Evolutionary conservation across 1,140 invertebrate genomes (phyloP).

Genomic region (Tribolium madens): DNA sequence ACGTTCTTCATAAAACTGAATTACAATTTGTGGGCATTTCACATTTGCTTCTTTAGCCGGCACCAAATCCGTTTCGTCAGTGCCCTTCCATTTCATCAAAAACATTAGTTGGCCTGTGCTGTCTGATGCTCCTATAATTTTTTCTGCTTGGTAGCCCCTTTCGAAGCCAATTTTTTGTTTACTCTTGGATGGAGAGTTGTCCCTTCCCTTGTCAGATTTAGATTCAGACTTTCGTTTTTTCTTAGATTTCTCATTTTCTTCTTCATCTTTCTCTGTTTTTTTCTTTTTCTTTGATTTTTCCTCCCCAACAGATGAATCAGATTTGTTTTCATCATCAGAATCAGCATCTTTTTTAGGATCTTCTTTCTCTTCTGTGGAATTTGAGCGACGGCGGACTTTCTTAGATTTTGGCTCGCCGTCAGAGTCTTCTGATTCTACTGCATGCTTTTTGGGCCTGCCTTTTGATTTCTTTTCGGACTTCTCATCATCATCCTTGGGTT

Average conservation of each 20-base stretch:
- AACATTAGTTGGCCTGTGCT: conserved; percentile 96
- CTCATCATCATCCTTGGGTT: conserved; percentile 53
- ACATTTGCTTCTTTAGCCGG: conserved; percentile 92
- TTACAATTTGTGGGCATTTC: conserved; percentile 95
- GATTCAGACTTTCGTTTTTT: conserved; percentile 51
- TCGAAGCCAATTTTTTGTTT: conserved; percentile 80
- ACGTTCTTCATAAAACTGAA: conserved; percentile 95
- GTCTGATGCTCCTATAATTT: conserved; percentile 96
- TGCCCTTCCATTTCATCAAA: conserved; percentile 97
- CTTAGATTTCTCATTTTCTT: conserved; percentile 44
- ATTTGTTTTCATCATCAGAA: conserved; percentile 41
- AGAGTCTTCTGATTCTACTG: conserved; percentile 55
- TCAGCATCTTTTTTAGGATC: conserved; percentile 60
- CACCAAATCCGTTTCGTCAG: conserved; percentile 95
- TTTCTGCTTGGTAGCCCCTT: conserved; percentile 89
- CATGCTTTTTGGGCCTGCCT: conserved; percentile 51
- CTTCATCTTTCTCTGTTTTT: conserved; percentile 48
- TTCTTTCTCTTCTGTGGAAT: conserved; percentile 59
- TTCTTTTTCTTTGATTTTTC: conserved; percentile 50
- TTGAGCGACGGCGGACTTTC: conserved; percentile 4
- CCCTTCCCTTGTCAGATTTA: conserved; percentile 48
- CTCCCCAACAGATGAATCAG: conserved; percentile 49
- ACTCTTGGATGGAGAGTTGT: neutral
- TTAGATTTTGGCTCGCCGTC: conserved; percentile 50
- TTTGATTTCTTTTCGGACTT: conserved; percentile 54